These are phyloP conservation scores for Limnephilus marmoratus DNA, from an alignment of 2,888 invertebrate genomes.

Conservation along the genomic window DNA sequence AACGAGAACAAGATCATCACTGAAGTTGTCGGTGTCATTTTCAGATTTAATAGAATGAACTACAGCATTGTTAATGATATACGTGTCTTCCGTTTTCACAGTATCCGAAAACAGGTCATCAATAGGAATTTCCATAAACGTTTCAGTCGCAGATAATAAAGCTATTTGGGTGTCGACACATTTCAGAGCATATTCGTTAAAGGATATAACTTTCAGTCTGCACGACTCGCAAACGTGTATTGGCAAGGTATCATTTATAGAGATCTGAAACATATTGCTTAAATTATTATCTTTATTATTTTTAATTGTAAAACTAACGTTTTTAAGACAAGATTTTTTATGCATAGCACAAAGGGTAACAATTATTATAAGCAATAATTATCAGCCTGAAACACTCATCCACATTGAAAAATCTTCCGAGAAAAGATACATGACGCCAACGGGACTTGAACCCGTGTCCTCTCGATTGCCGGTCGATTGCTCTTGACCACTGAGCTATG, in stretches of 20 bases:
- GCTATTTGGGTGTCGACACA: neutral
- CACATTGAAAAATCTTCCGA: too few species aligned
- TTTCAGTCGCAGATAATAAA: neutral
- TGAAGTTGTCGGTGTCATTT: neutral
- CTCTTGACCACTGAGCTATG: too few species aligned
- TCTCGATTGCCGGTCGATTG: too few species aligned
- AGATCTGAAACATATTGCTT: neutral
- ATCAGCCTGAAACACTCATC: too few species aligned
- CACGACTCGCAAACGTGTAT: slow-evolving; percentile 23
- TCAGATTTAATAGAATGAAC: neutral
- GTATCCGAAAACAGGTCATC: neutral
- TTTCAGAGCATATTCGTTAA: slow-evolving; percentile 20
- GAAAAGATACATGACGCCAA: too few species aligned
- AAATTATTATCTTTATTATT: neutral
- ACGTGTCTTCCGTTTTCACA: neutral
- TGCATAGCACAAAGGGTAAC: too few species aligned
- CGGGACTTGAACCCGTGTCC: too few species aligned
- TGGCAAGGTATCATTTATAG: neutral
- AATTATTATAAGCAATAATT: too few species aligned
- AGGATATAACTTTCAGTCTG: neutral
- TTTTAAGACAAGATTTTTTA: too few species aligned
- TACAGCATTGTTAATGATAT: neutral
- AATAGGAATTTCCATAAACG: neutral
- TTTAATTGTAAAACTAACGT: too few species aligned
- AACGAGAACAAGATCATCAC: neutral